Evolutionary conservation across 2,113 vertebrate genomes (phyloP).

Genomic region (Nothoprocta pentlandii): DNA sequence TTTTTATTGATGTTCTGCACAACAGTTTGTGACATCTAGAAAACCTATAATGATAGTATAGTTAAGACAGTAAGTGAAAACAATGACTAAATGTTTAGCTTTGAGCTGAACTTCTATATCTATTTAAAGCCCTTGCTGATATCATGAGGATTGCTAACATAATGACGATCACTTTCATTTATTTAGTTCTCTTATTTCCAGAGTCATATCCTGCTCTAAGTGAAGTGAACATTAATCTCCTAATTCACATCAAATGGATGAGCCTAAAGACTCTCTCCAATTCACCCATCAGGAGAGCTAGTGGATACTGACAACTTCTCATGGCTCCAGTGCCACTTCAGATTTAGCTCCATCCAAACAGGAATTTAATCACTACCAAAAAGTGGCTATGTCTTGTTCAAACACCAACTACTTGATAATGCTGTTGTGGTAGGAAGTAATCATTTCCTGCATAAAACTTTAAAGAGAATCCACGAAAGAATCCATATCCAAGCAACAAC

Average conservation of each 20-base stretch:
- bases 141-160: constrained; percentile 46
- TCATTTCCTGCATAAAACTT: not conserved
- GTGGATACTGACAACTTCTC: not conserved
- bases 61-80: constrained; percentile 54
- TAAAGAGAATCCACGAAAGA: not conserved
- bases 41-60: constrained; percentile 49
- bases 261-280: not conserved
- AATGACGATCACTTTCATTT: not conserved
- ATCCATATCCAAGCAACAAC: not conserved
- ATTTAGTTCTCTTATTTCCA: not conserved
- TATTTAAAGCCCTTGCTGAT: constrained; percentile 62
- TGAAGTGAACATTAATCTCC: not conserved
- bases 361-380: not conserved
- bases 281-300: not conserved
- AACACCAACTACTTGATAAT: not conserved
- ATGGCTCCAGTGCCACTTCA: not conserved
- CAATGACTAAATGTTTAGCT: constrained; percentile 60
- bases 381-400: not conserved
- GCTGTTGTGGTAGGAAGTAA: not conserved
- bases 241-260: not conserved
- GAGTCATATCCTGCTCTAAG: not conserved
- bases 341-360: not conserved
- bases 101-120: constrained; percentile 14
- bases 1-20: constrained; percentile 31
- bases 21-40: constrained; percentile 31